Conservation (phyloP, 1,140 invertebrate species). For the Reticulitermes speratus region DNA sequence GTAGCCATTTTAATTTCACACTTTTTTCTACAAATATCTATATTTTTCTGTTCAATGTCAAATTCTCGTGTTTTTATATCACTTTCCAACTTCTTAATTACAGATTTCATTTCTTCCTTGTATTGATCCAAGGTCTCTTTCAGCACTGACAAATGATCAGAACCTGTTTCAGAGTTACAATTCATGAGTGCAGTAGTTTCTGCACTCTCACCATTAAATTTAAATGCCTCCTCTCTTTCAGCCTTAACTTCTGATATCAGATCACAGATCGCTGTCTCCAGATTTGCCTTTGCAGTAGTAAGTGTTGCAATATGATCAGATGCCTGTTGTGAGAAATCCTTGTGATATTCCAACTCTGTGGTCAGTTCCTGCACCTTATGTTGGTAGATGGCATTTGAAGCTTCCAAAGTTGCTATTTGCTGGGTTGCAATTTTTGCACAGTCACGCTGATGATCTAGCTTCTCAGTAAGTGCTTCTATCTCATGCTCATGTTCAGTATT, state of each 20-base stretch:
- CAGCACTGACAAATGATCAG: background rate
- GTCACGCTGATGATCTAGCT: conserved; percentile 19
- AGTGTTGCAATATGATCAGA: background rate
- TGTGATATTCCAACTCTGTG: conserved; percentile 10
- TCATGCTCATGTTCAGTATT: conserved; percentile 14
- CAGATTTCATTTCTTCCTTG: background rate
- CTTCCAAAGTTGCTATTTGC: conserved; percentile 21
- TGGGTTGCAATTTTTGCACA: conserved; percentile 21
- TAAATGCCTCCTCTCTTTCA: background rate
- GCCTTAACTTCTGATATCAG: background rate
- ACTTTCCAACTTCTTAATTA: background rate
- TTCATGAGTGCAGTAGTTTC: background rate
- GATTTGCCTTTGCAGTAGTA: background rate
- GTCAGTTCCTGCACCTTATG: background rate
- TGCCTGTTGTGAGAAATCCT: conserved; percentile 20
- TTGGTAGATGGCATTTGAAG: background rate
- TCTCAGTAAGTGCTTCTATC: conserved; percentile 23
- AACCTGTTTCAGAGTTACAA: background rate
- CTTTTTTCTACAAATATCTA: too few species aligned
- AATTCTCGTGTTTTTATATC: background rate
- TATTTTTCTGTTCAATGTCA: background rate
- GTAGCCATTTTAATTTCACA: background rate
- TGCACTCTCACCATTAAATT: background rate
- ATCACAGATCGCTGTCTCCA: background rate
- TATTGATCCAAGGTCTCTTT: background rate